These are phyloP conservation scores for Hofmannophila pseudospretella DNA, from an alignment of 2,888 invertebrate species.

Conservation along the genomic window DNA sequence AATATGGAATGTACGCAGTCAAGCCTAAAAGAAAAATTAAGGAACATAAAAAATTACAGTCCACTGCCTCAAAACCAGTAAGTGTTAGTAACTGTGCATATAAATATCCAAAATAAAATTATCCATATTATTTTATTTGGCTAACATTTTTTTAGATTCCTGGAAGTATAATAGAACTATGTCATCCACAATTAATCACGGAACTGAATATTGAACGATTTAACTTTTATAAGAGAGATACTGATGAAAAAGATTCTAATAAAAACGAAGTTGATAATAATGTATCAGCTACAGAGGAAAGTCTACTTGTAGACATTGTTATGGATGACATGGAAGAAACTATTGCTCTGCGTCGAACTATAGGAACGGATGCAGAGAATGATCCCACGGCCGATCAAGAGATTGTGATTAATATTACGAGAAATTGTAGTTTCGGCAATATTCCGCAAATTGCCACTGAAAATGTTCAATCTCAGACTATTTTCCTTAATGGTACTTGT, in stretches of 20 bases:
- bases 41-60: constrained; percentile 21
- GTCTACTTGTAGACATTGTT: constrained; percentile 44
- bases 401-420: constrained; percentile 27
- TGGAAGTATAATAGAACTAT: constrained; percentile 42
- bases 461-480: constrained; percentile 40
- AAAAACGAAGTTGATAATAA: constrained; percentile 5
- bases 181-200: constrained; percentile 28
- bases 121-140: too few species aligned
- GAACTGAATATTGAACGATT: constrained; percentile 14
- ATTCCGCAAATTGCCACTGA: constrained; percentile 29
- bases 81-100: constrained; percentile 17
- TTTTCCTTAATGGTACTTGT: constrained; percentile 53
- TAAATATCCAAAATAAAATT: too few species aligned
- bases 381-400: constrained; percentile 29
- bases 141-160: constrained; percentile 45
- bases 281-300: constrained; percentile 40
- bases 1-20: constrained; percentile 20
- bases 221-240: constrained; percentile 7
- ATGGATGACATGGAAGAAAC: constrained; percentile 45
- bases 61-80: constrained; percentile 41
- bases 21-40: constrained; percentile 23
- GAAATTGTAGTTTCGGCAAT: constrained; percentile 30
- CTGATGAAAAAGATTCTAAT: constrained; percentile 8
- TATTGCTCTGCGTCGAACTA: constrained; percentile 41
- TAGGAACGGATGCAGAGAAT: constrained; percentile 41